Base-by-base conservation (phyloP, 2,113 vertebrate species). In the Cyprinodon variegatus region DNA sequence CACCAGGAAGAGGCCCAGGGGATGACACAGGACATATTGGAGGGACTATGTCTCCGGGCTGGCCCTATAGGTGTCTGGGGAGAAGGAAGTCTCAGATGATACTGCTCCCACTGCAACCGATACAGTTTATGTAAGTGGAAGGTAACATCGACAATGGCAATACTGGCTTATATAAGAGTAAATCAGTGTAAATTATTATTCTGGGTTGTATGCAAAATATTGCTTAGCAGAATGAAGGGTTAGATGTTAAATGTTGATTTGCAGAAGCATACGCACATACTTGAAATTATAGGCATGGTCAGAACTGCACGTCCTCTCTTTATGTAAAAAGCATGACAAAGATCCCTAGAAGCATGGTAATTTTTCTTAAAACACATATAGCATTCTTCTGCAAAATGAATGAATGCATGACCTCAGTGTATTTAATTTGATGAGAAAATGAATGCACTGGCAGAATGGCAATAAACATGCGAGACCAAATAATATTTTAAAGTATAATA, bases 261-360 rank as follows among this genome's bases (percentile, higher is more conserved):
- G 43, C 61, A 65, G 46, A 40, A 11, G 4, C 43, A 50, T 11
- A n/a, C 41, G 9, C 41, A 68, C 15, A 11, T 43, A 9, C 41
- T 29, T n/a, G 0, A 72, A 38, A 62, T 62, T 8, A 46, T n/a
- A 13, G 22, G 11, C 22, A 3, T 38, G 17, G 29, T 68, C n/a
- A 43, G 39, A 59, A 72, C 43, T 53, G 37, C 57, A 36, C 14
- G 17, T 66, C 11, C 11, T 17, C 45, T 38, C 10, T 2, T 17
- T 13, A 13, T 11, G 43, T 67, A 67, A 78, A 61, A 45, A 37
- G 7, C 9, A 60, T 57, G 5, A 3, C 22, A 57, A 14, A 4
- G 17, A 48, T 67, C 20, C 45, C 45, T 53, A 74, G 57, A 11
- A 59, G 40, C 41, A 37, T 40, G 38, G 63, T 48, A 64, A 79